Conservation (phyloP, 2,113 vertebrate genomes). For the Dryoscopus gambensis region DNA sequence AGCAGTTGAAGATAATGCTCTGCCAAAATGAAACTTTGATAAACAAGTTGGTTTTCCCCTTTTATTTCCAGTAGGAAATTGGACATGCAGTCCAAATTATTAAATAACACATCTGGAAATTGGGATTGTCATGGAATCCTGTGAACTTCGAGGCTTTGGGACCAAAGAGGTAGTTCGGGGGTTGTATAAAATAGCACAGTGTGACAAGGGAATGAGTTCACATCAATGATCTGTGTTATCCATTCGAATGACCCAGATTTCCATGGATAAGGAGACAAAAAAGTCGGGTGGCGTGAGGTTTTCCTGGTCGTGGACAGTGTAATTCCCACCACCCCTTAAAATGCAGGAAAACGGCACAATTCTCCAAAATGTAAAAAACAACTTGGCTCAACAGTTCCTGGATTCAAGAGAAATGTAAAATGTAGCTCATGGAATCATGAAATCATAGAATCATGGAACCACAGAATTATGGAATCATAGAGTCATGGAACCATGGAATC, state of each 20-base stretch:
- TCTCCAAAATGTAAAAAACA: not conserved
- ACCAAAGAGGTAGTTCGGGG: not conserved
- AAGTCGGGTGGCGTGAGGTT: not conserved
- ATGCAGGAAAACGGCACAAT: not conserved
- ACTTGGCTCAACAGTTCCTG: not conserved
- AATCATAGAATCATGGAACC: not conserved
- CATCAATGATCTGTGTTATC: not conserved
- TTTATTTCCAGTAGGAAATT: not conserved
- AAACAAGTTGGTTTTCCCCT: not conserved
- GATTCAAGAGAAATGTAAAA: not conserved
- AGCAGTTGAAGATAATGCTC: fast-evolving
- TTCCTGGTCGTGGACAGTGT: not conserved
- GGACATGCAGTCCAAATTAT: not conserved
- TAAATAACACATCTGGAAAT: not conserved
- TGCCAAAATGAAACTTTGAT: not conserved
- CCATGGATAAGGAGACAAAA: not conserved
- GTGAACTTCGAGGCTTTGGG: not conserved
- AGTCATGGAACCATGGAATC: not conserved
- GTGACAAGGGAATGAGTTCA: not conserved
- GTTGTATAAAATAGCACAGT: not conserved
- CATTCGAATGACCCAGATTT: not conserved
- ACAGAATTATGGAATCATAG: not conserved
- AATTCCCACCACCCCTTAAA: not conserved
- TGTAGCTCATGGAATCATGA: not conserved
- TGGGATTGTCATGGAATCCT: not conserved